phyloP scores from a whole-genome alignment of 2,113 vertebrate species.

The Cottus gobio region DNA sequence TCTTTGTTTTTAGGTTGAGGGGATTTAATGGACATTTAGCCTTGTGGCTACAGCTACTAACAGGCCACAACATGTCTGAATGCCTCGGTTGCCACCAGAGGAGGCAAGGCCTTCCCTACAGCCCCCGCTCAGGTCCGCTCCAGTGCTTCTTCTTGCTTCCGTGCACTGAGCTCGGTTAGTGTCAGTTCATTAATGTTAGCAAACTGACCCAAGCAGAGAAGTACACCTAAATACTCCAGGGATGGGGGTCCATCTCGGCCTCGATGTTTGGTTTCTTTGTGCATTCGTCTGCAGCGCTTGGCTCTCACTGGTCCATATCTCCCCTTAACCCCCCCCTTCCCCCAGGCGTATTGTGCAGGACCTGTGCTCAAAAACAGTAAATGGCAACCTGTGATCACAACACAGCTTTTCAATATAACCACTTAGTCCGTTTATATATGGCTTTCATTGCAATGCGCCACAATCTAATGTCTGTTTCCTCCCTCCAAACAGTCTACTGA shows the following conservation, averaged over 20 bases:
- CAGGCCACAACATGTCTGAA: neutral
- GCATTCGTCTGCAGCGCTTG: neutral
- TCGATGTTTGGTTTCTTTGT: neutral
- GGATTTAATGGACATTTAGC: neutral
- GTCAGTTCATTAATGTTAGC: neutral
- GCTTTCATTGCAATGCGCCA: neutral
- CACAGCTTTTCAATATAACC: neutral
- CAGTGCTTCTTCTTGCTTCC: neutral
- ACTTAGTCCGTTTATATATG: neutral
- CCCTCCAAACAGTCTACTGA: constrained; percentile 86
- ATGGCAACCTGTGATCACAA: neutral
- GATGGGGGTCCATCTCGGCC: neutral
- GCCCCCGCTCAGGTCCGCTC: neutral
- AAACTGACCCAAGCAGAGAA: neutral
- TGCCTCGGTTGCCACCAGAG: neutral
- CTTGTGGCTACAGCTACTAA: neutral
- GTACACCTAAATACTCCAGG: neutral
- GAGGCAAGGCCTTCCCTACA: neutral
- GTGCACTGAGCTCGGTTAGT: neutral
- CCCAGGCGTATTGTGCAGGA: neutral
- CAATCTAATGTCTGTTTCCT: neutral
- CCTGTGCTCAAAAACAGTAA: neutral
- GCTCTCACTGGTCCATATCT: constrained; percentile 2
- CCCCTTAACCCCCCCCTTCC: neutral
- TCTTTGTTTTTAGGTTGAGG: neutral